Base-by-base conservation (phyloP, 2,888 invertebrate species). In the Muschampia plurimacula region DNA sequence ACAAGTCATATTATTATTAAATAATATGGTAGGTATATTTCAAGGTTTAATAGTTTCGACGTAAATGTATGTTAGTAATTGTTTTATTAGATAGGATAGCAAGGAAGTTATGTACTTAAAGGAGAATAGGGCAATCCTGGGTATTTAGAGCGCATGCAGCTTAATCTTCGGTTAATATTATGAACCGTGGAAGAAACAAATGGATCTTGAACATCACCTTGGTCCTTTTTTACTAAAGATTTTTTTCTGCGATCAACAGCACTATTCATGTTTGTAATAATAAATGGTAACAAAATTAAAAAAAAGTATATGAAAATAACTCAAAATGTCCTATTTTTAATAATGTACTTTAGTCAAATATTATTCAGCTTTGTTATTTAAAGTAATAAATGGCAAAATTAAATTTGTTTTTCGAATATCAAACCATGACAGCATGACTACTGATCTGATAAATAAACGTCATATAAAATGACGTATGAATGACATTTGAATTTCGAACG, bases 131-230 rank as follows among this genome's bases (percentile, higher is more conserved):
- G 86, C 72, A 88, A 80, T 83, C 88, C 89, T 83, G 83, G 76
- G 80, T 81, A 82, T 75, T 87, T 83, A 36, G 81, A 75, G 81
- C 88, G 83, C 78, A 85, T 81, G 74, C 82, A 82, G 77, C 82
- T 80, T 79, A 84, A 83, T 85, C 90, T 89, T 77, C 86, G 87
- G 79, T 80, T 81, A 74, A 83, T 87, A 71, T 84, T 82, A 74
- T 79, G 84, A 80, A 85, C 85, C 70, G 93, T 90, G 76, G 93
- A 92, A 76, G 93, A 88, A 79, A 94, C 84, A 79, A 84, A 83
- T 74, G 90, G 88, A 80, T 90, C 93, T 89, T 94, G 92, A 80
- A 93, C 83, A 80, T 89, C 89, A 91, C 91, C 90, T 91, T 86
- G 84, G 80, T 79, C 79, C 32, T 65, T 69, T 65, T 65, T 67